A percentile compares a stretch with the other conserved stretches of the same genome.
Conservation (phyloP, 2,113 vertebrate genomes). For the Melanocharis versteri region DNA sequence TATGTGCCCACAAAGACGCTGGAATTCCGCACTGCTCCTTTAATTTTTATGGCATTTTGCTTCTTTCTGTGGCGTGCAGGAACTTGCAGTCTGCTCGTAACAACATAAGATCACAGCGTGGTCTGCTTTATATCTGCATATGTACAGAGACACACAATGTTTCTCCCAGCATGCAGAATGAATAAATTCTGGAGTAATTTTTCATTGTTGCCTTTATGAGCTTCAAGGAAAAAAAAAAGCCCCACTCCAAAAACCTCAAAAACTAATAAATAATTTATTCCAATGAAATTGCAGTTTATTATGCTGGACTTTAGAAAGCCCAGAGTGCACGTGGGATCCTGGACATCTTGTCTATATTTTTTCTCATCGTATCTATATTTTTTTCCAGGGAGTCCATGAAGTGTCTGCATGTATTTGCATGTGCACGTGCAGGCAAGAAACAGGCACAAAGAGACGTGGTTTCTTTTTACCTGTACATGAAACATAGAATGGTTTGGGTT, state of each 20-base stretch:
- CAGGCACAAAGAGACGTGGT: fast-evolving
- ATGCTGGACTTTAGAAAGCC: neutral
- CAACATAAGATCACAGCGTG: neutral
- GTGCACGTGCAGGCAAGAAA: neutral
- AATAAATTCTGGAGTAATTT: slow-evolving; percentile 13
- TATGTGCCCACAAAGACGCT: neutral
- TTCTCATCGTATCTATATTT: neutral
- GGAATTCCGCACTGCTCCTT: neutral
- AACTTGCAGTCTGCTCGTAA: neutral
- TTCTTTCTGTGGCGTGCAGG: neutral
- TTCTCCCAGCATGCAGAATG: neutral
- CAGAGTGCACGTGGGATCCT: neutral
- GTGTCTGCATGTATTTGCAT: neutral
- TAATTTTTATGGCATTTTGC: neutral
- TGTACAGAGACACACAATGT: neutral
- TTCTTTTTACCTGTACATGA: neutral
- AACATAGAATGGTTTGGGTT: neutral
- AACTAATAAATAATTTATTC: slow-evolving; percentile 29
- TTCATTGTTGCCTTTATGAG: slow-evolving; percentile 22
- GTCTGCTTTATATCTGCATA: slow-evolving; percentile 6
- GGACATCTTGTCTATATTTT: neutral
- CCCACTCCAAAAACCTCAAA: neutral
- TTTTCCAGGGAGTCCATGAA: neutral
- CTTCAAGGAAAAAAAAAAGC: neutral
- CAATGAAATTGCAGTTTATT: neutral